Conservation (phyloP, 2,797 vertebrate species). For the Stomatorhinus walkeri region DNA sequence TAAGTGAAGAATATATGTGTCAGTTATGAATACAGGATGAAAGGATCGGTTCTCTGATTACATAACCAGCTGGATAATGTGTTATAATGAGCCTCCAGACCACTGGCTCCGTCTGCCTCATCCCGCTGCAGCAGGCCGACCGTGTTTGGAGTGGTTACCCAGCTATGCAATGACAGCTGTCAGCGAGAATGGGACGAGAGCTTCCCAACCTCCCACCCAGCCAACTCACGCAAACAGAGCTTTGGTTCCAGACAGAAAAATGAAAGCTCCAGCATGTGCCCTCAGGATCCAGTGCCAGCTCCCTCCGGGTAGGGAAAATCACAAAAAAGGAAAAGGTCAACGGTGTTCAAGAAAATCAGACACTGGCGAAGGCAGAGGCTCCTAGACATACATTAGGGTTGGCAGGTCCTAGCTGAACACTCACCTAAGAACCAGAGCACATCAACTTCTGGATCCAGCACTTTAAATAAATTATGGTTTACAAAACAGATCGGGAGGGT, state of each 20-base stretch:
- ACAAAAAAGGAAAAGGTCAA: not conserved
- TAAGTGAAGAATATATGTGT: not conserved
- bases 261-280: not conserved
- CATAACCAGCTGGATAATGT: not conserved
- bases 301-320: slow-evolving; percentile 8
- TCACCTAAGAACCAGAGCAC: not conserved
- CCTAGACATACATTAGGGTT: not conserved
- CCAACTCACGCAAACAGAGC: not conserved
- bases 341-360: not conserved
- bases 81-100: not conserved
- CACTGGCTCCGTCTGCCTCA: not conserved
- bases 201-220: not conserved
- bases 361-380: not conserved
- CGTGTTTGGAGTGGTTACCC: not conserved
- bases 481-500: not conserved
- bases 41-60: not conserved
- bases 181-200: not conserved
- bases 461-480: not conserved
- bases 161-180: not conserved
- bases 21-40: not conserved
- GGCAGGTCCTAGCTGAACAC: not conserved
- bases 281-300: not conserved
- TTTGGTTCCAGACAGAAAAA: not conserved
- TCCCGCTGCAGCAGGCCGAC: not conserved
- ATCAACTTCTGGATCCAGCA: not conserved